A percentile compares a stretch with the other conserved stretches of the same genome.
These are phyloP conservation scores for Xenopus tropicalis DNA, from an alignment of 2,113 vertebrate species.

Conservation along the genomic window UCB_Xtro_10.0 CM004450.2:93721001-93721500, in stretches of 20 bases:
- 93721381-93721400: slow-evolving; percentile 3
- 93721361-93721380: slow-evolving; percentile 12
- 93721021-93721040: too few species aligned
- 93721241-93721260: not conserved
- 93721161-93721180: too few species aligned
- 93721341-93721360: slow-evolving; percentile 4
- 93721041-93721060: too few species aligned
- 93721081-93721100: too few species aligned
- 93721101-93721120: too few species aligned
- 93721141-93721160: too few species aligned
- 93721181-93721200: too few species aligned
- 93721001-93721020: too few species aligned
- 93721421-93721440: slow-evolving; percentile 20
- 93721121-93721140: too few species aligned
- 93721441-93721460: slow-evolving; percentile 12
- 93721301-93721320: slow-evolving; percentile 36
- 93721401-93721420: slow-evolving; percentile 1
- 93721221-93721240: not conserved
- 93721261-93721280: not conserved
- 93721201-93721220: too few species aligned
- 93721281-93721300: slow-evolving; percentile 9
- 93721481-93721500: too few species aligned
- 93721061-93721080: too few species aligned
- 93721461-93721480: not conserved
- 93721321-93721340: slow-evolving; percentile 2